A percentile compares a stretch with the other conserved stretches of the same genome.
Conservation (phyloP, 2,888 invertebrate genomes). For the Periphyllus acericola region DNA sequence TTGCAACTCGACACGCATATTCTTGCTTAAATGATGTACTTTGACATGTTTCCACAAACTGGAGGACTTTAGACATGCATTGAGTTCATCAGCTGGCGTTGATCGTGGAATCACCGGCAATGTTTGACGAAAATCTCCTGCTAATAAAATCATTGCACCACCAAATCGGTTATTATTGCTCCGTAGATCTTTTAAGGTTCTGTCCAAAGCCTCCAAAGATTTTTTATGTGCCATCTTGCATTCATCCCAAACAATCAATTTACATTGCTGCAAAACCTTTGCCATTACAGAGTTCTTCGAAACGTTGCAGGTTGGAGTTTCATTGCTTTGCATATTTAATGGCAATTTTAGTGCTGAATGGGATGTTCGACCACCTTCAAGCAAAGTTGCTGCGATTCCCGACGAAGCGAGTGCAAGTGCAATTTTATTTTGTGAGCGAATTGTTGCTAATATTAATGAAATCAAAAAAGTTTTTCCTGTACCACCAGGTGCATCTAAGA, state of each 20-base stretch:
- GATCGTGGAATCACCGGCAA: constrained; percentile 63
- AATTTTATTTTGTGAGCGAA: too few species aligned
- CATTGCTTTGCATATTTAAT: too few species aligned
- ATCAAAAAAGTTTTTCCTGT: too few species aligned
- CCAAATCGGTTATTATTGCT: constrained; percentile 32
- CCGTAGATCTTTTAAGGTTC: constrained; percentile 62
- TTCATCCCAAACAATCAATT: constrained; percentile 65
- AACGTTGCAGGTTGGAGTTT: too few species aligned
- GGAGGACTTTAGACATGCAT: constrained; percentile 63
- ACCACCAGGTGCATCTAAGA: too few species aligned
- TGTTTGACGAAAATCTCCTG: constrained; percentile 63
- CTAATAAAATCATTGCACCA: constrained; percentile 42
- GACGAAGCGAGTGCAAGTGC: too few species aligned
- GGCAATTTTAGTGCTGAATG: too few species aligned
- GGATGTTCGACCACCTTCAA: too few species aligned
- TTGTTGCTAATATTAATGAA: too few species aligned
- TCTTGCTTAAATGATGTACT: constrained; percentile 46
- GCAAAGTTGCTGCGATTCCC: too few species aligned
- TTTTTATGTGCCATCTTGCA: constrained; percentile 65
- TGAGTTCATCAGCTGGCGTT: constrained; percentile 63
- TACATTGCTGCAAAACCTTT: constrained; percentile 63
- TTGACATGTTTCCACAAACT: constrained; percentile 63
- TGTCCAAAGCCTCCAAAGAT: constrained; percentile 65
- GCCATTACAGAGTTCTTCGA: too few species aligned
- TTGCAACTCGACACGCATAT: constrained; percentile 49